A percentile compares a stretch with the other conserved stretches of the same genome.
Evolutionary conservation across 2,797 vertebrate genomes (phyloP).

Genomic region (Darevskia mixta): DNA sequence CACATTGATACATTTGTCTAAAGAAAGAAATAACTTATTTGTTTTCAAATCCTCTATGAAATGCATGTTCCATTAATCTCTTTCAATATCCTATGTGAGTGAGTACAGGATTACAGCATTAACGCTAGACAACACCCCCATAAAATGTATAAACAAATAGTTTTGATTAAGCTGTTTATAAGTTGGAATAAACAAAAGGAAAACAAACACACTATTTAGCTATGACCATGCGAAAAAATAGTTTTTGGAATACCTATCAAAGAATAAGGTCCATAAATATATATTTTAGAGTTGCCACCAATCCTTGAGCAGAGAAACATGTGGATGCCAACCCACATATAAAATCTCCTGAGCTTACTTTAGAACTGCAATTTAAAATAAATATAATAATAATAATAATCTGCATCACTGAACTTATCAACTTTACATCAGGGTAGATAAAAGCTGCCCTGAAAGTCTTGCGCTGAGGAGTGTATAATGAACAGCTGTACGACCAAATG

Average conservation of each 20-base stretch:
- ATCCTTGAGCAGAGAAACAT: background rate
- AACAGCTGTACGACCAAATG: background rate
- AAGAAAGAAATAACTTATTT: background rate
- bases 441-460: background rate
- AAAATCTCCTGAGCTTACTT: background rate
- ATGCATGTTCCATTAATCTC: background rate
- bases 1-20: background rate
- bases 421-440: background rate
- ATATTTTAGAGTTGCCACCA: background rate
- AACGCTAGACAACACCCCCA: background rate
- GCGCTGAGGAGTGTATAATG: background rate
- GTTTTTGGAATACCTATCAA: too few species aligned
- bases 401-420: background rate
- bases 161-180: background rate
- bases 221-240: too few species aligned
- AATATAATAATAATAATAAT: background rate
- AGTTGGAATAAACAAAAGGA: background rate
- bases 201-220: background rate
- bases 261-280: too few species aligned
- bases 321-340: background rate
- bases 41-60: background rate
- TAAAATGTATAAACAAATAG: background rate
- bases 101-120: background rate
- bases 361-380: background rate
- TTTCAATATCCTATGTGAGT: background rate